Evolutionary conservation across 2,888 invertebrate species (phyloP).

Genomic region (Ditylenchus weischeri): DNA sequence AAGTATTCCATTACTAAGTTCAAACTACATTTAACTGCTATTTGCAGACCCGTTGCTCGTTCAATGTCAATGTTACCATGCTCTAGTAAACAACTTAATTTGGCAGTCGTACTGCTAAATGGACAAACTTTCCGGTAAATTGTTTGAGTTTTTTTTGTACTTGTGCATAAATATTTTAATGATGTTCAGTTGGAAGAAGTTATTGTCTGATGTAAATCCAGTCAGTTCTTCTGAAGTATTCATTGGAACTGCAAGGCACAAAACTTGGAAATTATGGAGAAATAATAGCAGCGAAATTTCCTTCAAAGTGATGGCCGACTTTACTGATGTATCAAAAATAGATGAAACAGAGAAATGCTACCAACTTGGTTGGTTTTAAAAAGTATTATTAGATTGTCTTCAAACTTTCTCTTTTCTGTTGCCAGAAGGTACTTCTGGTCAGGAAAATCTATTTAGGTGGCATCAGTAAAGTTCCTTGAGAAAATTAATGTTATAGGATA

Average conservation of each 20-base stretch:
- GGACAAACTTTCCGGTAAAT: conserved; percentile 36
- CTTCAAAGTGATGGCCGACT: conserved; percentile 33
- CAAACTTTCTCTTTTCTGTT: conserved; percentile 1
- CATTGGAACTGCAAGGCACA: conserved; percentile 33
- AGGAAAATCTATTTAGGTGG: too few species aligned
- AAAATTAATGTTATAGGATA: too few species aligned
- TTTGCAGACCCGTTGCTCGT: too few species aligned
- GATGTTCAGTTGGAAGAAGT: conserved; percentile 29
- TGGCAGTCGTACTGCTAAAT: conserved; percentile 34
- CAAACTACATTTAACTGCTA: too few species aligned
- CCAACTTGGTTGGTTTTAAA: not conserved
- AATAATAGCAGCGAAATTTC: conserved; percentile 23
- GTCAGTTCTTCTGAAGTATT: conserved; percentile 15
- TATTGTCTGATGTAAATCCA: too few species aligned
- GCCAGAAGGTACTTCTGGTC: too few species aligned
- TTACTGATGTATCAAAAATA: conserved; percentile 10
- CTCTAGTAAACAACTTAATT: conserved; percentile 24
- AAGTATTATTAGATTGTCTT: not conserved
- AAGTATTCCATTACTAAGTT: too few species aligned
- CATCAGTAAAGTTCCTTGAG: too few species aligned
- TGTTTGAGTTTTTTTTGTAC: not conserved
- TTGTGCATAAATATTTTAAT: not conserved
- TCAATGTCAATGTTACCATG: conserved; percentile 2
- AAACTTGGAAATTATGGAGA: conserved; percentile 36
- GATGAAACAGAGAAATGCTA: conserved; percentile 12